phyloP scores from a whole-genome alignment of 2,888 invertebrate genomes.

The Acronicta alni region DNA sequence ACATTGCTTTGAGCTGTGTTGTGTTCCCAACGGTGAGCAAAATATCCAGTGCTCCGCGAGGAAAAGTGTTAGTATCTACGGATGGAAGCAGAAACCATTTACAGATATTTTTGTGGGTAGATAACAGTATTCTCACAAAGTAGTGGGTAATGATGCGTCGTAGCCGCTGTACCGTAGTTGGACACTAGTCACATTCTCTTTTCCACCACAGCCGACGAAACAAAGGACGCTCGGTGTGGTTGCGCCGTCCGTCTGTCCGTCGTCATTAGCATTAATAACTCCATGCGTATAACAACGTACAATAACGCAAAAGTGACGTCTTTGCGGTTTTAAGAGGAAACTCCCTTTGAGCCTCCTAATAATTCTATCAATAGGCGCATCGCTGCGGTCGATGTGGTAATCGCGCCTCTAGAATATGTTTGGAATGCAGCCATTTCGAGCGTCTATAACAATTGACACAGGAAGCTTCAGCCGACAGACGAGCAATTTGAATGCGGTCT shows the following conservation, averaged over 20 bases:
- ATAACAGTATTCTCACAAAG: constrained; percentile 4
- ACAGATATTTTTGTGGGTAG: background rate
- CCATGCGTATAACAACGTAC: constrained; percentile 73
- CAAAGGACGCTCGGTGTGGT: constrained; percentile 75
- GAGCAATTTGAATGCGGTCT: constrained; percentile 57
- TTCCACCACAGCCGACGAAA: constrained; percentile 52
- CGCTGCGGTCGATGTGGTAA: constrained; percentile 81
- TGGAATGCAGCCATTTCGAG: constrained; percentile 66
- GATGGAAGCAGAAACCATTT: too few species aligned
- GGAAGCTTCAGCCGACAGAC: constrained; percentile 60
- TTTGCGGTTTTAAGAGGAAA: constrained; percentile 80
- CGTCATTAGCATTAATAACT: constrained; percentile 85
- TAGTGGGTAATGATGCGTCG: constrained; percentile 17
- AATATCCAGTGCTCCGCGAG: too few species aligned
- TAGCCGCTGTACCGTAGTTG: constrained; percentile 26
- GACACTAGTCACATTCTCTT: constrained; percentile 21
- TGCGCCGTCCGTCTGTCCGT: constrained; percentile 68
- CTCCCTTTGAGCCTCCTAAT: constrained; percentile 73
- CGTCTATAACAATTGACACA: constrained; percentile 67
- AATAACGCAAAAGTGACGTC: constrained; percentile 70
- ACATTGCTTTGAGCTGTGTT: too few species aligned
- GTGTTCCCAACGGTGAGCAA: too few species aligned
- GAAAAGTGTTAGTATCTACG: too few species aligned
- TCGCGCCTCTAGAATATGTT: constrained; percentile 72
- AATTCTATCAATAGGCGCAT: constrained; percentile 84